Evolutionary conservation across 2,888 invertebrate genomes (phyloP).

Genomic region (Scaptodrosophila latifasciaeformis): DNA sequence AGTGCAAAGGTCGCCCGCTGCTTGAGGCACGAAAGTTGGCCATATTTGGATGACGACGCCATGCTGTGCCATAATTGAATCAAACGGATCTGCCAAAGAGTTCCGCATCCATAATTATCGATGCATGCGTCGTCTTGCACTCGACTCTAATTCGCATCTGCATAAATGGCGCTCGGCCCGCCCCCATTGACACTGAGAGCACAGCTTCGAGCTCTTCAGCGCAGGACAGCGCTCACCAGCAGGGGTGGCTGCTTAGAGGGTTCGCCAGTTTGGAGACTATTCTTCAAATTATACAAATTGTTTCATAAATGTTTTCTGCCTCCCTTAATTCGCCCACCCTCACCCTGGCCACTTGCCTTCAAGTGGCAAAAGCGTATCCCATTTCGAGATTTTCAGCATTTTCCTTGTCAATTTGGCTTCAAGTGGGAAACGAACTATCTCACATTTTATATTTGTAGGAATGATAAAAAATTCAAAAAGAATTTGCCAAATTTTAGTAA

Average conservation of each 20-base stretch:
- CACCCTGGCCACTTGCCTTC: too few relatives aligned
- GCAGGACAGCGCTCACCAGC: too few relatives aligned
- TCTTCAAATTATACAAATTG: constrained; percentile 50
- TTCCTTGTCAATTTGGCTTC: too few relatives aligned
- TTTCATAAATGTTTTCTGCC: constrained; percentile 64
- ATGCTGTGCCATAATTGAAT: constrained; percentile 65
- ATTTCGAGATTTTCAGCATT: too few relatives aligned
- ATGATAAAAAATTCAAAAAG: too few relatives aligned
- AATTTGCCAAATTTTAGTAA: too few relatives aligned
- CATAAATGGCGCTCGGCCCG: constrained; percentile 52
- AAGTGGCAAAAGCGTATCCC: too few relatives aligned
- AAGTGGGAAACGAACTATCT: too few relatives aligned
- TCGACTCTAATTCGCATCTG: constrained; percentile 17
- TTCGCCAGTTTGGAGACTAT: constrained; percentile 18
- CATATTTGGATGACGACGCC: constrained; percentile 58
- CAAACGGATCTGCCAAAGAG: constrained; percentile 45
- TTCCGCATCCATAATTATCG: constrained; percentile 39
- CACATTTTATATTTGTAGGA: too few relatives aligned
- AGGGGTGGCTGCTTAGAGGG: neutral
- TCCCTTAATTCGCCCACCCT: too few relatives aligned
- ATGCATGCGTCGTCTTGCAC: constrained; percentile 27
- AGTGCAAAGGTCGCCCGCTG: constrained; percentile 14
- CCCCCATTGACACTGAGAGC: constrained; percentile 34
- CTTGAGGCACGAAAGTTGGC: constrained; percentile 50
- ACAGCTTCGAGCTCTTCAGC: constrained; percentile 28